Percentiles rank a stretch among this genome's conserved stretches.
These are phyloP conservation scores for Epirrita christyi DNA, from an alignment of 2,888 invertebrate genomes.

Conservation along the genomic window DNA sequence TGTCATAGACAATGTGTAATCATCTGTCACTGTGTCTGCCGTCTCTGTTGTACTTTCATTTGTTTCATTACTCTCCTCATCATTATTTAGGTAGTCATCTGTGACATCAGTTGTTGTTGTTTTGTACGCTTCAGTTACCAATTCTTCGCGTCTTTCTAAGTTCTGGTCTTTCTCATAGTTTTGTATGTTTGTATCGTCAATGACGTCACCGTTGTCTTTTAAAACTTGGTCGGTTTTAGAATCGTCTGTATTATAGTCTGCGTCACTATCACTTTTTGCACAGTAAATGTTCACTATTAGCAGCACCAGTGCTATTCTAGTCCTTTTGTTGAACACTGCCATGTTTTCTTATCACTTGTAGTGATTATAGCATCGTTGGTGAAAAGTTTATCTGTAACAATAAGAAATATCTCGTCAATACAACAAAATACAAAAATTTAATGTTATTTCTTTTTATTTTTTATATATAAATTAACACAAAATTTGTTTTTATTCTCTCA, in stretches of 20 bases:
- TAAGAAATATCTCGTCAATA: background rate
- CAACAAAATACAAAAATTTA: too few species aligned
- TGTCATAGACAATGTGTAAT: constrained; percentile 31
- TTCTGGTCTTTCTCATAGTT: constrained; percentile 33
- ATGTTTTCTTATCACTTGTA: constrained; percentile 33
- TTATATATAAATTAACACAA: too few species aligned
- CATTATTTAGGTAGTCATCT: background rate
- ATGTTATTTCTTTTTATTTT: too few species aligned
- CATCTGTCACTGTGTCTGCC: constrained; percentile 19
- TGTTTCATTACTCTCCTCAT: constrained; percentile 6
- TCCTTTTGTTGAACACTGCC: constrained; percentile 32
- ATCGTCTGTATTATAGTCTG: constrained; percentile 31
- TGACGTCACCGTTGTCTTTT: constrained; percentile 30
- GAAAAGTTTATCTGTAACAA: constrained; percentile 32
- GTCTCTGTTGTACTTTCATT: constrained; percentile 11
- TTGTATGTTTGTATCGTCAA: constrained; percentile 35
- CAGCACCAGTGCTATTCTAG: constrained; percentile 34
- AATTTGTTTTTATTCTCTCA: too few species aligned
- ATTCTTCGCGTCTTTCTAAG: constrained; percentile 10
- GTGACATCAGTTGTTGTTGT: constrained; percentile 12
- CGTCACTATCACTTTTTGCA: constrained; percentile 34
- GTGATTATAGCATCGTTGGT: constrained; percentile 21
- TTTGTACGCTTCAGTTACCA: constrained; percentile 10
- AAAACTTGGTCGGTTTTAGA: constrained; percentile 32
- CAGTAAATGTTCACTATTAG: constrained; percentile 26